Base-by-base conservation (phyloP, 2,797 vertebrate species). In the Masticophis lateralis region DNA sequence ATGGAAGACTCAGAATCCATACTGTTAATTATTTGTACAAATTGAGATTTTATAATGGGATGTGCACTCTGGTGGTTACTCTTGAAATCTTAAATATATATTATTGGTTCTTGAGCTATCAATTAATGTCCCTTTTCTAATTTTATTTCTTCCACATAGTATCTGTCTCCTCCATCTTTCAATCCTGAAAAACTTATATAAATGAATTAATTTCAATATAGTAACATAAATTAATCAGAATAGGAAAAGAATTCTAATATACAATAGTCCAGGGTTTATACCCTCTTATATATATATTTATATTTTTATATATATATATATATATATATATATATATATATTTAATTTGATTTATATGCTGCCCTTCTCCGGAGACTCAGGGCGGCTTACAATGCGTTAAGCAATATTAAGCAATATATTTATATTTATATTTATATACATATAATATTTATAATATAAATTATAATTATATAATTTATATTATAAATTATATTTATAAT, bases 111-210 rank as follows among this genome's bases (percentile, higher is more conserved):
- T 28, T 86, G 12, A 69, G 11, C 2, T 88, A 27, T 12, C 18
- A 91, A 0, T 90, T 25, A 66, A 92, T 90, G 60, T 18, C 2
- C 90, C 12, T 63, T 0, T 16, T 92, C 86, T 87, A 32, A 5
- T 32, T 16, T 91, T 93, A 25, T 16, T 5, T 93, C 0, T 90
- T 92, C 66, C 28, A 91, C 32, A 91, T 27, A 32, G 1, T 43
- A 8, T 79, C 90, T 91, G 89, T 43, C 51, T 92, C 74, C 0
- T 57, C 12, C 87, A 0, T 63, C 20, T 92, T 13, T 11, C 10
- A 14, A 57, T 94, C 5, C 56, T 32, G 89, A 94, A 94, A 79
- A 91, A 95, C 90, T 20, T 51, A 61, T 28, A 95, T 93, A 95
- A 96, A 94, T 95, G 91, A 90, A 91, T 69, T 93, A 87, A n/a